phyloP scores from a whole-genome alignment of 2,113 vertebrate genomes.

The Ailuropoda melanoleuca region DNA sequence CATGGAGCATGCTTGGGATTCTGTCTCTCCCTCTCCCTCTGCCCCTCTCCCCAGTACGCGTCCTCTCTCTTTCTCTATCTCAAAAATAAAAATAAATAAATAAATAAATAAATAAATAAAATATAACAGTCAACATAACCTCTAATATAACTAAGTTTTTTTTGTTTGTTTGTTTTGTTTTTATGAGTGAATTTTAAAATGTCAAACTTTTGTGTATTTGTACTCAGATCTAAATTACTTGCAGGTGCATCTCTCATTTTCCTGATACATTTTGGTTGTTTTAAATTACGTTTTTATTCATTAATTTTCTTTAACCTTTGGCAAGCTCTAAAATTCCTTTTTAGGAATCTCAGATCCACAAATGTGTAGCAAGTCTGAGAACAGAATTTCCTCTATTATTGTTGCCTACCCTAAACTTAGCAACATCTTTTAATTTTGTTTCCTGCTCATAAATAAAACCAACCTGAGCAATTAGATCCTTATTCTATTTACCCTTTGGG shows the following conservation, averaged over 20 bases:
- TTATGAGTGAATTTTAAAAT: slow-evolving; percentile 3
- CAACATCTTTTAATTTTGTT: slow-evolving; percentile 43
- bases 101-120: background rate
- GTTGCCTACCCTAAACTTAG: background rate
- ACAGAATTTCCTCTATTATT: background rate
- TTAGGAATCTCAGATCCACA: background rate
- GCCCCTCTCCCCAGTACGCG: fast-evolving
- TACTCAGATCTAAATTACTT: background rate
- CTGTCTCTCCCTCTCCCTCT: background rate
- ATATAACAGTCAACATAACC: background rate
- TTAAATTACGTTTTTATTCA: slow-evolving; percentile 43
- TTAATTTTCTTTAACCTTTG: slow-evolving; percentile 11
- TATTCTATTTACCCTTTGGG: slow-evolving; percentile 52
- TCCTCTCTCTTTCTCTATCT: background rate
- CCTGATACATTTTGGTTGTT: background rate
- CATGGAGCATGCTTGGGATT: background rate
- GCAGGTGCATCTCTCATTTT: background rate
- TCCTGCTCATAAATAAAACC: slow-evolving; percentile 40
- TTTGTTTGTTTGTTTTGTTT: background rate
- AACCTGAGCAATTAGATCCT: slow-evolving; percentile 4
- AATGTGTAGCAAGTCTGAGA: background rate
- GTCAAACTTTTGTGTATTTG: background rate
- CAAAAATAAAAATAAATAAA: background rate
- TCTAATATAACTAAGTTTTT: background rate
- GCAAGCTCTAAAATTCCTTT: background rate